Base-by-base conservation (phyloP, 2,888 invertebrate species). In the Tolmerus cingulatus region DNA sequence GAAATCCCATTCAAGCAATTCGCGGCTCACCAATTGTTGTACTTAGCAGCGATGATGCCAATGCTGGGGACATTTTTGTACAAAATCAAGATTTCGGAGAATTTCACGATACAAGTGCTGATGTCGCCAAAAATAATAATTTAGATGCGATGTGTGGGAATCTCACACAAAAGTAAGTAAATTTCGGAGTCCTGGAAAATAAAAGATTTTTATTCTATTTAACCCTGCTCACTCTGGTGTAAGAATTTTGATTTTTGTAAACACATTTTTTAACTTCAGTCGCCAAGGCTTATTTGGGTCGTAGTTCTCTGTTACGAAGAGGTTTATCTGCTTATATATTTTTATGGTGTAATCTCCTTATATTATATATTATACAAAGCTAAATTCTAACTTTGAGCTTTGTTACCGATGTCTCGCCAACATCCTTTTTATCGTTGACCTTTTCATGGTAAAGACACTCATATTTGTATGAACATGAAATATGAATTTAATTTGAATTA, bases 131-230 rank as follows among this genome's bases (percentile, higher is more conserved):
- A 74, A 91, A 93, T 87, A 92, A 93, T 90, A 91, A 92, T 57
- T 91, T 94, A 89, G 91, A 92, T 74, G 93, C 93, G 8, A 91
- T 94, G 85, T 94, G 94, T 89, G 95, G 95, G 40, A 94, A 94
- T 89, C 91, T 94, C 84, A 93, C 93, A 9, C 90, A 92, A 78
- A 92, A 92, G 92, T 92, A 86, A 90, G 88, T 34, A 4, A 84
- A 14, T 5, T 55, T 82, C 14, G 12, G 23, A 51, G 66, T 19
- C 9, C 66, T 66, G 66, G 66, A 66, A 66, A 12, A 51, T n/a
- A 19, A 16, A 46, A 4, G 43, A 8, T 51, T 51, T 51, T n/a
- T 3, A 51, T n/a, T 51, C 16, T n/a, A 66, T 66, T 9, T 66
- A 46, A 46, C 12, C 5, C 9, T 27, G 8, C 12, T 66, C 12